These are phyloP conservation scores for Phocoena sinus DNA, from an alignment of 2,113 vertebrate species.

Conservation along the genomic window DNA sequence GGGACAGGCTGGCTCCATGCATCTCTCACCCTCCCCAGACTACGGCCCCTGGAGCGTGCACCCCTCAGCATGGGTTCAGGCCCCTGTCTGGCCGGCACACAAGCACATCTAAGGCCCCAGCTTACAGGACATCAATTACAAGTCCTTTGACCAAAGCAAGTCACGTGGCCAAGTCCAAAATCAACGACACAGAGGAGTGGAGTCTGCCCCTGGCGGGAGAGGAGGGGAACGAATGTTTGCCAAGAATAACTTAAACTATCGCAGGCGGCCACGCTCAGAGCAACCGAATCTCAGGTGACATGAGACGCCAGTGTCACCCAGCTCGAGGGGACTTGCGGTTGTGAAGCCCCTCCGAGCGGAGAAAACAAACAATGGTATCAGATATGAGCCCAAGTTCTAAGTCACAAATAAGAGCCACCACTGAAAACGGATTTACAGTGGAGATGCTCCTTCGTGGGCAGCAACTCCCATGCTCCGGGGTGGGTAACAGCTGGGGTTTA, in stretches of 20 bases:
- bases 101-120: too few species aligned
- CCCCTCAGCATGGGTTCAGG: background rate
- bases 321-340: background rate
- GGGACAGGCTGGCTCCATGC: too few species aligned
- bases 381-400: background rate
- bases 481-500: background rate
- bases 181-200: background rate
- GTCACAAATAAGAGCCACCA: background rate
- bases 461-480: accelerated
- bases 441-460: background rate
- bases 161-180: background rate
- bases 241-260: too few species aligned
- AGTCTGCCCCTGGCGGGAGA: background rate
- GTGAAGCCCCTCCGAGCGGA: background rate
- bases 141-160: background rate
- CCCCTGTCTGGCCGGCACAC: background rate
- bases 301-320: background rate
- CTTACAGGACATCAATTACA: too few species aligned
- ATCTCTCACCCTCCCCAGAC: background rate
- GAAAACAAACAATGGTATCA: background rate
- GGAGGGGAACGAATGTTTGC: background rate
- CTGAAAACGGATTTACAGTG: background rate
- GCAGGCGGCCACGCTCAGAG: background rate
- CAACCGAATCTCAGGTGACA: background rate
- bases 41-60: too few species aligned